Evolutionary conservation across 2,888 invertebrate species (phyloP).

Genomic region (Atherix ibis): DNA sequence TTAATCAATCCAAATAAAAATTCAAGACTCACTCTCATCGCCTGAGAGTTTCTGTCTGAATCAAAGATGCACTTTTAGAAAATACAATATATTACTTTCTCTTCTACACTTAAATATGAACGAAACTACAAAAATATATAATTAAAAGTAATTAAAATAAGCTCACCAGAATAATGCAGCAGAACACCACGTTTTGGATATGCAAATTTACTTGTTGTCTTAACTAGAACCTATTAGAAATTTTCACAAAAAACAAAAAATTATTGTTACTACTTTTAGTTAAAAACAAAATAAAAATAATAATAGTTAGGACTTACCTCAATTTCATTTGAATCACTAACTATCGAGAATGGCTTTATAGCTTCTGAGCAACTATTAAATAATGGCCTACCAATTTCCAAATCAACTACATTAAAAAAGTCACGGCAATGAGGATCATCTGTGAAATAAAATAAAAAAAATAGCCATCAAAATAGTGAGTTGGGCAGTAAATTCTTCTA

Average conservation of each 20-base stretch:
- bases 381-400: conserved; percentile 10
- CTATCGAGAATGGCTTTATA: conserved; percentile 13
- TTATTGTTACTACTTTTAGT: background rate
- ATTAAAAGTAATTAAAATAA: too few species aligned
- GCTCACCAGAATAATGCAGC: conserved; percentile 46
- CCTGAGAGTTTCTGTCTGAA: too few species aligned
- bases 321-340: conserved; percentile 16
- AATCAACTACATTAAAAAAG: conserved; percentile 15
- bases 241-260: background rate
- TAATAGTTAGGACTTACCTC: conserved; percentile 9
- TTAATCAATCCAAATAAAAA: too few species aligned
- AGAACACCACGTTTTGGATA: conserved; percentile 48
- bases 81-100: too few species aligned
- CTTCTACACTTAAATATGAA: too few species aligned
- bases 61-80: too few species aligned
- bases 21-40: too few species aligned
- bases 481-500: background rate
- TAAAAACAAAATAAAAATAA: background rate
- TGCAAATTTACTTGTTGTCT: conserved; percentile 34
- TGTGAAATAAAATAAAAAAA: conserved; percentile 7
- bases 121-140: too few species aligned
- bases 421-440: conserved; percentile 15
- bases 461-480: background rate
- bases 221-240: conserved; percentile 30
- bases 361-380: conserved; percentile 16